These are phyloP conservation scores for Drosophila nigricruria DNA, from an alignment of 2,888 invertebrate species.

Conservation along the genomic window DNA sequence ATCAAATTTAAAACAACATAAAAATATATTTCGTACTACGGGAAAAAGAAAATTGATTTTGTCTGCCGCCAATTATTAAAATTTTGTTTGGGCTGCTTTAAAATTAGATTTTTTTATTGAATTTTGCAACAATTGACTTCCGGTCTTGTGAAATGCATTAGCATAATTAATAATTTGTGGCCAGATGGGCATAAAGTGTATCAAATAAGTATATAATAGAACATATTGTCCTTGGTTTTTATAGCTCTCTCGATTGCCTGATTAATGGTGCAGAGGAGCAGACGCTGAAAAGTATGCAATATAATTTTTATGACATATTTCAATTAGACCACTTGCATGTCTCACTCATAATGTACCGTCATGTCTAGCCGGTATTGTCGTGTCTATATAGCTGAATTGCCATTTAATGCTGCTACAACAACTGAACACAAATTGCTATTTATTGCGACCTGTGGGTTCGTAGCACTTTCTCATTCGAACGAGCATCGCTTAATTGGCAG, in stretches of 20 bases:
- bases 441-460: constrained; percentile 3
- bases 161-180: constrained; percentile 5
- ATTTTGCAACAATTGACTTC: neutral
- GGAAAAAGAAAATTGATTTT: constrained; percentile 33
- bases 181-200: neutral
- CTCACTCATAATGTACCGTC: constrained; percentile 10
- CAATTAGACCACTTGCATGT: constrained; percentile 24
- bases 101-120: constrained; percentile 1
- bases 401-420: constrained; percentile 28
- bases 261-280: constrained; percentile 6
- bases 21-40: constrained; percentile 1
- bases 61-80: constrained; percentile 14
- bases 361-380: neutral
- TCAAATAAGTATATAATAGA: neutral
- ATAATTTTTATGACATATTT: constrained; percentile 49
- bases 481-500: constrained; percentile 35
- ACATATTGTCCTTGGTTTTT: neutral
- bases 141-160: constrained; percentile 7
- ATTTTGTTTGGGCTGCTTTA: constrained; percentile 8
- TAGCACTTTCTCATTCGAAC: neutral
- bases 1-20: too few species aligned
- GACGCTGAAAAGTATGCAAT: constrained; percentile 67
- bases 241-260: neutral
- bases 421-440: constrained; percentile 28
- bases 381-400: constrained; percentile 32